These are phyloP conservation scores for Zoroaster sp. DNA, from an alignment of 53 echinoderm and acorn worm genomes.

Conservation along the genomic window DNA sequence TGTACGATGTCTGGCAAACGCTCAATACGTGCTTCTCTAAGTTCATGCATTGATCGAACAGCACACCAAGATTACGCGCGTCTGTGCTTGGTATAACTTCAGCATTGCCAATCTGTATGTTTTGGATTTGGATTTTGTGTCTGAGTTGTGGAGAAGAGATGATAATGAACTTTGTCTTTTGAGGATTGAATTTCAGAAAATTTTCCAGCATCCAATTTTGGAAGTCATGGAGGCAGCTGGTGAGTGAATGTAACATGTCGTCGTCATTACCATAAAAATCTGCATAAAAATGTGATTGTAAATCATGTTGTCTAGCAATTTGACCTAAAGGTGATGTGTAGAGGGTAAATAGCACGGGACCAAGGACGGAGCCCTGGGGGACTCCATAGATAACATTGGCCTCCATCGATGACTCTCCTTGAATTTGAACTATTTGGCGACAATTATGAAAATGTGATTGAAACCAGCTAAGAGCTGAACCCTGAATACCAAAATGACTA, in stretches of 20 bases:
- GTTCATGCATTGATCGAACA: slow-evolving; percentile 8
- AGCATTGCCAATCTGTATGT: neutral
- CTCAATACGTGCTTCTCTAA: neutral
- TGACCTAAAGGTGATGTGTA: neutral
- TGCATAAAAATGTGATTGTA: slow-evolving; percentile 23
- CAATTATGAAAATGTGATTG: neutral
- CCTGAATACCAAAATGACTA: neutral
- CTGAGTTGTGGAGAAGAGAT: neutral
- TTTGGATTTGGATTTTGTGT: neutral
- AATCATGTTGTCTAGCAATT: neutral
- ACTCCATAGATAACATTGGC: neutral
- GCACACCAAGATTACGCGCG: slow-evolving; percentile 17
- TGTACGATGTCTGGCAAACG: neutral
- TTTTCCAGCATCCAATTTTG: slow-evolving; percentile 28
- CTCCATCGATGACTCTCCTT: too few species aligned
- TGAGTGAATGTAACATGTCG: neutral
- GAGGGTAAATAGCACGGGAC: slow-evolving; percentile 13
- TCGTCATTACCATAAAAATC: neutral
- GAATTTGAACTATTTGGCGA: neutral
- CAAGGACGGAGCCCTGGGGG: neutral
- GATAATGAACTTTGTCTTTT: slow-evolving; percentile 31
- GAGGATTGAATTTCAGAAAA: slow-evolving; percentile 19
- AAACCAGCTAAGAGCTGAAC: slow-evolving; percentile 13
- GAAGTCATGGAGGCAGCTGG: neutral
- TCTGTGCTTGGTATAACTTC: neutral